Evolutionary conservation across 1,140 invertebrate genomes (phyloP).

Genomic region (Drosophila tani): DNA sequence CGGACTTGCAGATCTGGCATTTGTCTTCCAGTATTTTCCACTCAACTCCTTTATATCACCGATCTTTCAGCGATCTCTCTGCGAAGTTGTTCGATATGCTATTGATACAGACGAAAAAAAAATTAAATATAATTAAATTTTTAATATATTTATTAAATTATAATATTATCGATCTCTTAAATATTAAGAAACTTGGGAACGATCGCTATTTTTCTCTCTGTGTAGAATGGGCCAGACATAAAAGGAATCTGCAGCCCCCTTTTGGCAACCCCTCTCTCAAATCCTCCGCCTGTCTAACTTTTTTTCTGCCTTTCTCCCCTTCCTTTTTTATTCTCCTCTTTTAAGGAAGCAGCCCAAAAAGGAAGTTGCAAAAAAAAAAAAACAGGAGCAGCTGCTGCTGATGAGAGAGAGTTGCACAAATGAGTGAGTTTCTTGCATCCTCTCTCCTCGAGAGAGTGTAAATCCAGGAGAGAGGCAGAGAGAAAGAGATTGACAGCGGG

Average conservation of each 20-base stretch:
- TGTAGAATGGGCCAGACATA: slow-evolving; percentile 40
- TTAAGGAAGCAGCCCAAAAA: slow-evolving; percentile 58
- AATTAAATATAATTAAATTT: too few relatives aligned
- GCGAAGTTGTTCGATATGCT: slow-evolving; percentile 1
- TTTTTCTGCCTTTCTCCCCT: not conserved
- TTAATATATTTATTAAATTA: too few relatives aligned
- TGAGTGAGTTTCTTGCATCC: slow-evolving; percentile 18
- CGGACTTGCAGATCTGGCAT: not conserved
- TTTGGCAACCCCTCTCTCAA: not conserved
- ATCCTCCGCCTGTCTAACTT: not conserved
- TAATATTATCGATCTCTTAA: not conserved
- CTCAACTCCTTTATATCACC: slow-evolving; percentile 7
- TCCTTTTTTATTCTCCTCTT: slow-evolving; percentile 5
- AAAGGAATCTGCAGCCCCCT: slow-evolving; percentile 59
- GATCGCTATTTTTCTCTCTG: slow-evolving; percentile 17
- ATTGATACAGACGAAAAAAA: too few relatives aligned
- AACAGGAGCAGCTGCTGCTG: slow-evolving; percentile 50
- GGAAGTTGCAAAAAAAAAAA: slow-evolving; percentile 54
- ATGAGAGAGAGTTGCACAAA: slow-evolving; percentile 20
- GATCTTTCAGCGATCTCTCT: slow-evolving; percentile 1
- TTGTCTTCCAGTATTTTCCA: slow-evolving; percentile 24
- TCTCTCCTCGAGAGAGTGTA: not conserved
- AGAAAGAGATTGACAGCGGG: not conserved
- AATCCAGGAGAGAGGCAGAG: not conserved
- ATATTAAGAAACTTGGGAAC: not conserved